phyloP scores from a whole-genome alignment of 2,888 invertebrate genomes.

The Dinocampus coccinellae region DNA sequence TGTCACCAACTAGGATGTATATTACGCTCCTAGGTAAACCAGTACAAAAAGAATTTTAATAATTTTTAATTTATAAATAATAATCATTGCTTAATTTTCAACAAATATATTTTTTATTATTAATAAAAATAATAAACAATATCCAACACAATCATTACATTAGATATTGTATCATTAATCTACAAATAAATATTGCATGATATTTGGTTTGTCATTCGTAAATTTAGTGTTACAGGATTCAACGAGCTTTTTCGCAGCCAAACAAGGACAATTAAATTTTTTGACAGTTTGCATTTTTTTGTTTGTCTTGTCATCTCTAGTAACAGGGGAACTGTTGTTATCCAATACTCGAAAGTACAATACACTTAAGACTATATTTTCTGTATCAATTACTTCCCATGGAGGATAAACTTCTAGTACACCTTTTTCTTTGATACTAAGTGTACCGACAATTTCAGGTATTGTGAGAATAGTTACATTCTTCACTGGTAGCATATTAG shows the following conservation, averaged over 20 bases:
- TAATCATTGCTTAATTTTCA: too few relatives aligned
- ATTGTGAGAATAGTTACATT: constrained; percentile 50
- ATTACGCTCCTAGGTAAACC: too few relatives aligned
- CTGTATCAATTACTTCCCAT: constrained; percentile 54
- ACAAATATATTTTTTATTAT: too few relatives aligned
- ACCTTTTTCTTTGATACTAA: constrained; percentile 45
- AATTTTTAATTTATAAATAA: too few relatives aligned
- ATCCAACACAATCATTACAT: too few relatives aligned
- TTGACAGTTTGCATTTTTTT: constrained; percentile 32
- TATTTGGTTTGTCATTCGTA: constrained; percentile 49
- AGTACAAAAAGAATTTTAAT: too few relatives aligned
- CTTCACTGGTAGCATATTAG: neutral
- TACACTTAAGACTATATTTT: constrained; percentile 46
- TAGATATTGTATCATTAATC: too few relatives aligned
- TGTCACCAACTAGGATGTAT: too few relatives aligned
- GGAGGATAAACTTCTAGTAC: constrained; percentile 56
- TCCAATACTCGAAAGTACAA: constrained; percentile 49
- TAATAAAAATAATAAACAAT: too few relatives aligned
- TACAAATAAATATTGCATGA: constrained; percentile 45
- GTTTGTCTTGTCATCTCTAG: neutral
- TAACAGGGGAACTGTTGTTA: neutral
- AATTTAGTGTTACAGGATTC: constrained; percentile 49
- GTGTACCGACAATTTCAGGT: constrained; percentile 53
- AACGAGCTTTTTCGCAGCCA: constrained; percentile 43
- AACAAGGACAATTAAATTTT: constrained; percentile 56